Evolutionary conservation across 2,888 invertebrate genomes (phyloP).

Genomic region (Stenurella melanura): DNA sequence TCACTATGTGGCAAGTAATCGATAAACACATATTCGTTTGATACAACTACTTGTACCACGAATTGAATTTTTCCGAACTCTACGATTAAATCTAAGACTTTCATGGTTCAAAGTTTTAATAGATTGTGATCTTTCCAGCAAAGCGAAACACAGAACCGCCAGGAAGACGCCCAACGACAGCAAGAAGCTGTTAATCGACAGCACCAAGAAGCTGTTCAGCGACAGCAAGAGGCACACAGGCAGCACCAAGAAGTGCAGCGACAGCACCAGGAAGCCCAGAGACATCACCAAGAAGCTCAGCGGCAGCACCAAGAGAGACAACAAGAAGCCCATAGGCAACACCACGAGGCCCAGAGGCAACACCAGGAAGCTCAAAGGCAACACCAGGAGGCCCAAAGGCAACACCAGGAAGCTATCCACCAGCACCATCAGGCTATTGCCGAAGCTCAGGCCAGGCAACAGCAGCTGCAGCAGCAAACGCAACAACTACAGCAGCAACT

Average conservation of each 20-base stretch:
- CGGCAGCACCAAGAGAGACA: constrained; percentile 64
- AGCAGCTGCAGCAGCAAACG: constrained; percentile 74
- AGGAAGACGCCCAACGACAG: constrained; percentile 69
- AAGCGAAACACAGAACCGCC: constrained; percentile 55
- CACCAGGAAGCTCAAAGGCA: constrained; percentile 59
- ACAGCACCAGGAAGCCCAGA: constrained; percentile 62
- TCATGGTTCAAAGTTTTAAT: background rate
- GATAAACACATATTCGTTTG: too few species aligned
- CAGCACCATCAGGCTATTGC: constrained; percentile 69
- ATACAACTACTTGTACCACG: too few species aligned
- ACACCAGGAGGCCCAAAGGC: constrained; percentile 71
- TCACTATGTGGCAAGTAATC: too few species aligned
- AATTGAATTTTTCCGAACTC: too few species aligned
- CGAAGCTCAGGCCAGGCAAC: constrained; percentile 73
- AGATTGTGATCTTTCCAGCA: constrained; percentile 41
- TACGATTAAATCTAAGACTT: background rate
- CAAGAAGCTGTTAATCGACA: constrained; percentile 64
- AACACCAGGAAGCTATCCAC: constrained; percentile 67
- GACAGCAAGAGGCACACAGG: constrained; percentile 57
- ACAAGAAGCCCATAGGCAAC: constrained; percentile 66
- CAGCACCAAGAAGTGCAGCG: constrained; percentile 62
- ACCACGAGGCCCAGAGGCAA: constrained; percentile 66
- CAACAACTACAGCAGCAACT: constrained; percentile 69
- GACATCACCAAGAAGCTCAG: constrained; percentile 70
- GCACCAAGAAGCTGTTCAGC: constrained; percentile 62